Base-by-base conservation (phyloP, 2,113 vertebrate genomes). In the Delphinus delphis region DNA sequence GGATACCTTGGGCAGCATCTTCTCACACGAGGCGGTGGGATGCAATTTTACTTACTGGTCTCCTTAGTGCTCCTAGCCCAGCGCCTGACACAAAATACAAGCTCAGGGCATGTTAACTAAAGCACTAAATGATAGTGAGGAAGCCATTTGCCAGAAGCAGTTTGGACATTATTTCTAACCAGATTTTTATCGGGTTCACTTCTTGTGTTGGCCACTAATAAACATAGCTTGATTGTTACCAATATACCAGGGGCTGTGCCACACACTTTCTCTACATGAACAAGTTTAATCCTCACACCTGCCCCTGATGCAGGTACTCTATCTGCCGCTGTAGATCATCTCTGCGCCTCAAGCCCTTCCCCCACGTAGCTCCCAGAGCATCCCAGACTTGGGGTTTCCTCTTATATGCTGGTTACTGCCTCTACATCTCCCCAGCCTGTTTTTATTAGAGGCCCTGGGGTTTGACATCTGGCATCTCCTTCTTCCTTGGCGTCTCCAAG, bases 221-320 rank as follows among this genome's bases (percentile, higher is more conserved):
- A 38, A 18, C 58, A 14, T 0, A 3, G 0, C 10, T 3, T 1
- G 28, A 12, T 9, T 8, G 58, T 25, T 12, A 6, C 11, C 47
- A 13, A 7, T 2, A 8, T 3, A 10, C 28, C 63, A 31, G 28
- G 31, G 28, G 31, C 65, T 7, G 65, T 33, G 31, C 31, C n/a
- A 3, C 65, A 6, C 14, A 7, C 65, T 8, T 15, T 67, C 65
- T 33, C 65, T 17, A 8, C 31, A 1, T 7, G 28, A 33, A 17
- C 65, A 8, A 15, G 31, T 6, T 67, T 33, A 15, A 67, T n/a
- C 28, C 31, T 67, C 31, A 67, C 31, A 33, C 15, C 31, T 15
- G 14, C 14, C 13, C 65, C 65, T 10, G 65, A 67, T 5, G 65
- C 31, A 33, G 31, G 65, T 14, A 17, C 6, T 33, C 65, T 33